Percentiles rank a stretch among this genome's conserved stretches.
phyloP scores from a whole-genome alignment of 2,888 invertebrate genomes.

The Slavum lentiscoides region DNA sequence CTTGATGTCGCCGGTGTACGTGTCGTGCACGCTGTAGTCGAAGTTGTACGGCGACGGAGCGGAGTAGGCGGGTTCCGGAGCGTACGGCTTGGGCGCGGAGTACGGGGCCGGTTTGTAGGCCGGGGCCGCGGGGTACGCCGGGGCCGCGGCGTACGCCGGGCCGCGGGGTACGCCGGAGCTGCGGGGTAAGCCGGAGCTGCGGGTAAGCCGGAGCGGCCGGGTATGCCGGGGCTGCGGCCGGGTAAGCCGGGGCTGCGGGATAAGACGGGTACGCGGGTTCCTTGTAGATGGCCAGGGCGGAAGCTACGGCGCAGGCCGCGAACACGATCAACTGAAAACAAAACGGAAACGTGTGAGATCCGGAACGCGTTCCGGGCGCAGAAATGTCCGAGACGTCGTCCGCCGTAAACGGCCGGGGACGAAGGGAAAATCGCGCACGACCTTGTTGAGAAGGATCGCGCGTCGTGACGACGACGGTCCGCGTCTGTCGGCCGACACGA shows the following conservation, averaged over 20 bases:
- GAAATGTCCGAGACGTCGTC: too few species aligned
- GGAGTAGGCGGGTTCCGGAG: conserved; percentile 59
- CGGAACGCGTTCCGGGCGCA: too few species aligned
- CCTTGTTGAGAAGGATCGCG: neutral
- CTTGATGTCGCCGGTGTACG: conserved; percentile 54
- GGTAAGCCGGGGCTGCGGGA: conserved; percentile 54
- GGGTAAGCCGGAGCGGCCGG: conserved; percentile 54
- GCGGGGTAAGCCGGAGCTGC: conserved; percentile 54
- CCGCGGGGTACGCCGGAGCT: conserved; percentile 48
- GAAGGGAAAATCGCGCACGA: neutral
- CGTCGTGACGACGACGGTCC: neutral
- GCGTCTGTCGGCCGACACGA: neutral
- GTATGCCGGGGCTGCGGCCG: conserved; percentile 55
- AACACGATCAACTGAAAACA: conserved; percentile 56
- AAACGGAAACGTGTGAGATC: neutral
- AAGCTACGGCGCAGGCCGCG: conserved; percentile 58
- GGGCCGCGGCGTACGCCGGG: conserved; percentile 55
- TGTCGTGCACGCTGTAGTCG: conserved; percentile 54
- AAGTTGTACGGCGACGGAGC: conserved; percentile 52
- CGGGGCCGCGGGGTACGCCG: conserved; percentile 55
- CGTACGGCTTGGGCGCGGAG: conserved; percentile 61
- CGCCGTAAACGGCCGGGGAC: too few species aligned
- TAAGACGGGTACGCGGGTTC: conserved; percentile 47
- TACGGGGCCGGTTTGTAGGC: conserved; percentile 46
- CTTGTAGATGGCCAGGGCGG: conserved; percentile 54